Evolutionary conservation across 23 tunicate species (phyloP).

Genomic region (Phallusia fumigata): DNA sequence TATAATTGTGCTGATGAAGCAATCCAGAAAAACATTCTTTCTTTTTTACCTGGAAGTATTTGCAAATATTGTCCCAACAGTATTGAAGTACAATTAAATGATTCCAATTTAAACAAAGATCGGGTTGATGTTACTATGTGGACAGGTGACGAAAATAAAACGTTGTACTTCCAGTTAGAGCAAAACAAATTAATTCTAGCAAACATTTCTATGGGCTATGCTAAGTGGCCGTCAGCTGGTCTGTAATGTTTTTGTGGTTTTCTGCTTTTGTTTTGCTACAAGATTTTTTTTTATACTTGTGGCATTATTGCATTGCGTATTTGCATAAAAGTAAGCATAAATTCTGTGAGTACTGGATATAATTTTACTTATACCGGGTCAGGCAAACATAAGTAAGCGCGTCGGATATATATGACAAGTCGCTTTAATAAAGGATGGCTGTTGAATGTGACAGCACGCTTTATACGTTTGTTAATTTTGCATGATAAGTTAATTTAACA

Average conservation of each 20-base stretch:
- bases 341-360: too few species aligned
- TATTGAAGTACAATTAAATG: background rate
- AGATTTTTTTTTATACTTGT: too few species aligned
- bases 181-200: background rate
- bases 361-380: too few species aligned
- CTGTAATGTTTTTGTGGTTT: background rate
- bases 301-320: too few species aligned
- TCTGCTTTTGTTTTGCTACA: too few species aligned
- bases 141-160: background rate
- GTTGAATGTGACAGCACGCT: too few species aligned
- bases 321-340: too few species aligned
- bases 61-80: background rate
- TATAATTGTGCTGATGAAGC: background rate
- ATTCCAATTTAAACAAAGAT: background rate
- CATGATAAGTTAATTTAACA: too few species aligned
- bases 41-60: background rate
- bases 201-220: background rate
- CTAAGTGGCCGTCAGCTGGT: background rate
- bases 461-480: too few species aligned
- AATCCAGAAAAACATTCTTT: background rate
- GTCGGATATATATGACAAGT: too few species aligned
- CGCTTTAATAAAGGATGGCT: too few species aligned
- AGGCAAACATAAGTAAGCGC: too few species aligned
- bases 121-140: background rate
- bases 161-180: background rate